These are phyloP conservation scores for Gymnocephalus cernua DNA, from an alignment of 2,113 vertebrate genomes.

Conservation along the genomic window DNA sequence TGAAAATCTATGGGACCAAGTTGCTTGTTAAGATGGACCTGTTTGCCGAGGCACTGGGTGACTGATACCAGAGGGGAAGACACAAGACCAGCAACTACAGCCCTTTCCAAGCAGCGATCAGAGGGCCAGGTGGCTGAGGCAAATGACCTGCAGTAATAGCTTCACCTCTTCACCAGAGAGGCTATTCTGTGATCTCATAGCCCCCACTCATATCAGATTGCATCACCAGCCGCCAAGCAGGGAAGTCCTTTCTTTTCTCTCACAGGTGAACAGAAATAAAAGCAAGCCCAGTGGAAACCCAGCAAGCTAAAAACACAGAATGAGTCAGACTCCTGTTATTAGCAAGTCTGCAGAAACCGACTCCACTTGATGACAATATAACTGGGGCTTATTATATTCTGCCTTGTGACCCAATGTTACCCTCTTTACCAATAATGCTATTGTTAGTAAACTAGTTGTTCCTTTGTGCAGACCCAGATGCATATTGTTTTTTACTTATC, in stretches of 20 bases:
- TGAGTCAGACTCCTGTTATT: slow-evolving; percentile 63
- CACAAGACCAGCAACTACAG: slow-evolving; percentile 9
- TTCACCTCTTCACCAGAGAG: slow-evolving; percentile 73
- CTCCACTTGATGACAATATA: slow-evolving; percentile 55
- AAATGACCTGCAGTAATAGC: slow-evolving; percentile 74
- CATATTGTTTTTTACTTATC: slow-evolving; percentile 30
- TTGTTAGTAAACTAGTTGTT: slow-evolving; percentile 44
- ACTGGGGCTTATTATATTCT: slow-evolving; percentile 48
- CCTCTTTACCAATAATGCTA: slow-evolving; percentile 50
- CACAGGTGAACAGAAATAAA: slow-evolving; percentile 33
- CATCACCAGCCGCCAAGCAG: slow-evolving; percentile 64
- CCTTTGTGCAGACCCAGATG: slow-evolving; percentile 23
- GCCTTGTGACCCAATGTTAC: slow-evolving; percentile 43
- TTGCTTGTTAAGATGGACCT: not conserved
- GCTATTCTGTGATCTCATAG: slow-evolving; percentile 67
- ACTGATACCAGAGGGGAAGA: not conserved
- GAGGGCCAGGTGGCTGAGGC: slow-evolving; percentile 67
- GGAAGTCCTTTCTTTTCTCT: slow-evolving; percentile 64
- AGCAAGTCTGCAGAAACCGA: slow-evolving; percentile 46
- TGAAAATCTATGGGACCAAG: not conserved
- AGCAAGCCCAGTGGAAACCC: slow-evolving; percentile 48
- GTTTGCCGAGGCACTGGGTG: slow-evolving; percentile 2
- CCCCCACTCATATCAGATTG: slow-evolving; percentile 72
- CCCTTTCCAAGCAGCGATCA: slow-evolving; percentile 46
- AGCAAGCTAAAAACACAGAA: slow-evolving; percentile 54